These are phyloP conservation scores for Anser brachyrhynchus DNA, from an alignment of 2,113 vertebrate species.

Conservation along the genomic window DNA sequence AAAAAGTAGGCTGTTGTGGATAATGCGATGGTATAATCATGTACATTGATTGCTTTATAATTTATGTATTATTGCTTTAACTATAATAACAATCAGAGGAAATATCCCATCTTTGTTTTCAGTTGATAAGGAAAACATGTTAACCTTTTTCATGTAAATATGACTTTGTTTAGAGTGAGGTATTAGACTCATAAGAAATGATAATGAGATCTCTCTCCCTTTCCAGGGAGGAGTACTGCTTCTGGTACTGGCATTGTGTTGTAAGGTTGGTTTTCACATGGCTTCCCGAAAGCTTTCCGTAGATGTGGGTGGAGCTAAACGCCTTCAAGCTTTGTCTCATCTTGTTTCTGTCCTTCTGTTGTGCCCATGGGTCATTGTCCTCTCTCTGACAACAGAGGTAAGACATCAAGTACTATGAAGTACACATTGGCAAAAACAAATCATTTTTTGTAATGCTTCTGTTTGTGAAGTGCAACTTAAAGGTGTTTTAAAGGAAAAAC, in stretches of 20 bases:
- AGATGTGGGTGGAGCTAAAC: conserved; percentile 93
- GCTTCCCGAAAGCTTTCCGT: conserved; percentile 91
- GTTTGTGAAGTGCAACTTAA: not conserved
- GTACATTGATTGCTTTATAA: not conserved
- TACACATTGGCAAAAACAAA: not conserved
- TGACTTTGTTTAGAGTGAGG: not conserved
- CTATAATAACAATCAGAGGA: not conserved
- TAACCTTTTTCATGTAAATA: not conserved
- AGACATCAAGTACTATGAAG: conserved; percentile 18
- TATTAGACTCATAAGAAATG: not conserved
- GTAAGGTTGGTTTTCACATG: conserved; percentile 94
- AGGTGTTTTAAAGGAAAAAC: not conserved
- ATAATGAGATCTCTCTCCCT: not conserved
- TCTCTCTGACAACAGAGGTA: conserved; percentile 94
- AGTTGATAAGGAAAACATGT: not conserved
- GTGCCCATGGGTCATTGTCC: conserved; percentile 92
- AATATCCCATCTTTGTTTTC: not conserved
- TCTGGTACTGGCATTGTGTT: conserved; percentile 88
- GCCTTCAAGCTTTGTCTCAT: conserved; percentile 93
- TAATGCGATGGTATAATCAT: not conserved
- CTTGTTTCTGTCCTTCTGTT: conserved; percentile 88
- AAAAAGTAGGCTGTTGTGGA: not conserved
- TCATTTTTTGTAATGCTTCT: not conserved
- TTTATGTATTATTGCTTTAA: not conserved
- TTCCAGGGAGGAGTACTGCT: conserved; percentile 93